phyloP scores from a whole-genome alignment of 2,113 vertebrate genomes.

The Meles meles region DNA sequence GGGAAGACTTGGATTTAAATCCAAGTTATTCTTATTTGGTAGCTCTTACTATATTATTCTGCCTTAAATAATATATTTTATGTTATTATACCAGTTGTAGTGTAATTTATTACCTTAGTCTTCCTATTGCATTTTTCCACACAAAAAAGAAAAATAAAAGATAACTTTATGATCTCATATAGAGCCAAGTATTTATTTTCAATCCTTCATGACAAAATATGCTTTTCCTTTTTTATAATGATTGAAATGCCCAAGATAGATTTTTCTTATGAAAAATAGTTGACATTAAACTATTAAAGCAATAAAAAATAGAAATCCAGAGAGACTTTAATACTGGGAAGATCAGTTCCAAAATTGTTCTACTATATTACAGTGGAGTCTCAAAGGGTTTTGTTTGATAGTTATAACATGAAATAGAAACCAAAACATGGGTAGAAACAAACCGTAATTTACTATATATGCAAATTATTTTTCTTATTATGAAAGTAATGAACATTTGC shows the following conservation, averaged over 20 bases:
- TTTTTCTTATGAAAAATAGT: slow-evolving; percentile 38
- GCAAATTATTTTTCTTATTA: slow-evolving; percentile 19
- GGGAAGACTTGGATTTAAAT: slow-evolving; percentile 1
- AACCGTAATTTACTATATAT: slow-evolving; percentile 11
- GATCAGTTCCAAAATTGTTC: not conserved
- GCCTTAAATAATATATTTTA: not conserved
- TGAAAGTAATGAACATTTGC: slow-evolving; percentile 13
- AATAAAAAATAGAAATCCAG: slow-evolving; percentile 45
- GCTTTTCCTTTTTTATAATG: not conserved
- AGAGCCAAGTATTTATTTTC: slow-evolving; percentile 30
- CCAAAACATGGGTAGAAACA: slow-evolving; percentile 25
- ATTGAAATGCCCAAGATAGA: slow-evolving; percentile 35
- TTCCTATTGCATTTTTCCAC: not conserved
- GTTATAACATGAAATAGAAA: slow-evolving; percentile 16
- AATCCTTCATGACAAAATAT: not conserved
- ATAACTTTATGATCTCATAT: not conserved
- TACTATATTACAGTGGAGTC: not conserved
- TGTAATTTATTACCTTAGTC: not conserved
- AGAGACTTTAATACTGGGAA: slow-evolving; percentile 31
- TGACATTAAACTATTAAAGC: slow-evolving; percentile 57
- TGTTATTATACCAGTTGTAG: not conserved
- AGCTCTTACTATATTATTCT: not conserved
- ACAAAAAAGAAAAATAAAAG: not conserved
- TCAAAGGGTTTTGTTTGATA: slow-evolving; percentile 35
- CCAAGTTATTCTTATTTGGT: not conserved